Evolutionary conservation across 1,140 invertebrate genomes (phyloP), one percentile per base, ranked within the genome.

Genomic region (Nylanderia fulva): DNA sequence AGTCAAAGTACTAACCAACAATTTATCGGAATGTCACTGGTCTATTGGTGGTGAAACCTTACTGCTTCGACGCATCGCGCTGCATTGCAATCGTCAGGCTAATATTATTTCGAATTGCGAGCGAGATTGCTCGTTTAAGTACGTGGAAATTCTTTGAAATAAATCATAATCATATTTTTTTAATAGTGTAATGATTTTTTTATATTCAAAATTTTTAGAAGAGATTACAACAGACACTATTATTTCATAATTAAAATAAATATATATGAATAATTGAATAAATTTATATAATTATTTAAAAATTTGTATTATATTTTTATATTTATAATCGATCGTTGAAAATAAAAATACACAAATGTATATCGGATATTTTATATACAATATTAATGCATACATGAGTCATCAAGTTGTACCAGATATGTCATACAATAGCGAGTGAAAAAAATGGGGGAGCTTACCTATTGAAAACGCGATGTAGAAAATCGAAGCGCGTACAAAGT

Each of bases 1-100:
- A 83, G 85, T 85, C 87, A 86, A 88, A 89, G 77, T 88, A 88
- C 68, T 77, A 84, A 80, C 79, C 71, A 85, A 29, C 86, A 85
- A 88, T 88, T 88, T 88, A 88, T 88, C 85, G 69, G 54, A 39
- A 71, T 33, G 29, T 76, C 69, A 79, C 84, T 45, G 72, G 84
- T 88, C 64, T 69, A 86, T 84, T 77, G 79, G 24, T 77, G 84
- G 86, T 69, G 77, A 88, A 88, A 88, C 72, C 56, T 88, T 71
- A 58, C 24, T 18, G 33, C 77, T 15, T 80, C 64, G 36, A 39
- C 13, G 61, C 58, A 33, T 75, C 71, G 2, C 9, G 33, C 8
- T 24, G 21, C 13, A 11, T 15, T 36, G 21, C 5, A 39, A 29
- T 66, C 2, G 27, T 54, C 15, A 42, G 5, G 24, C 24, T n/a